Base-by-base conservation (phyloP, 2,113 vertebrate species). In the Plestiodon gilberti region DNA sequence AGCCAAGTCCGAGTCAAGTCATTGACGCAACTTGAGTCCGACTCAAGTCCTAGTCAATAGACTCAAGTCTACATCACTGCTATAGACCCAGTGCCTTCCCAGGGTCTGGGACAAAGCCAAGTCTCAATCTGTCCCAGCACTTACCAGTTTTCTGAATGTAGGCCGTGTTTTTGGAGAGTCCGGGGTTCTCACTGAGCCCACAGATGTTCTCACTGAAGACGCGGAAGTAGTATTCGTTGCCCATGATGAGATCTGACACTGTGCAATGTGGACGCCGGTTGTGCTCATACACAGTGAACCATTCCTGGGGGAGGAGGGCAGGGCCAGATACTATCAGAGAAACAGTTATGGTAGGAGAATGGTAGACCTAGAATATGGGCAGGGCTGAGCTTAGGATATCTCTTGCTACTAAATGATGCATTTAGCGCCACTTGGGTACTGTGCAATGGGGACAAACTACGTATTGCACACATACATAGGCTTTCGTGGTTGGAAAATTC, bases 251-350 rank as follows among this genome's bases (percentile, higher is more conserved):
- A 90, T 99, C 98, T 0, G 98, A 97, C 90, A 98, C 96, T 0
- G 98, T 98, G 84, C 98, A 98, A 93, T 88, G 95, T 57, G 97
- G 97, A 33, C 96, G 95, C 15, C 97, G 97, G 94, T 96, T 98
- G 95, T 97, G 98, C 67, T 99, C 98, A 0, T 95, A 97, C 25
- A 98, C 97, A 0, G 94, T 98, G 96, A 98, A 99, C 98, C 98
- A 99, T 76, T 98, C 98, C 98, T 98, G 88, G 81, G 67, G 0
- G 59, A 11, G 28, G 52, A 89, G 23, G 40, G 25, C 64, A 65
- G 70, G 65, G 61, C 76, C 43, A 40, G 13, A 57, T 25, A 48
- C 23, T 73, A 23, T 65, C 18, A 61, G 71, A 78, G n/a, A 71
- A 28, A 8, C 2, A 2, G 35, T 38, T 23, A 76, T 5, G 0